Percentiles rank a stretch among this genome's conserved stretches.
Conservation (phyloP, 2,113 vertebrate genomes). For the Halcyon senegalensis region DNA sequence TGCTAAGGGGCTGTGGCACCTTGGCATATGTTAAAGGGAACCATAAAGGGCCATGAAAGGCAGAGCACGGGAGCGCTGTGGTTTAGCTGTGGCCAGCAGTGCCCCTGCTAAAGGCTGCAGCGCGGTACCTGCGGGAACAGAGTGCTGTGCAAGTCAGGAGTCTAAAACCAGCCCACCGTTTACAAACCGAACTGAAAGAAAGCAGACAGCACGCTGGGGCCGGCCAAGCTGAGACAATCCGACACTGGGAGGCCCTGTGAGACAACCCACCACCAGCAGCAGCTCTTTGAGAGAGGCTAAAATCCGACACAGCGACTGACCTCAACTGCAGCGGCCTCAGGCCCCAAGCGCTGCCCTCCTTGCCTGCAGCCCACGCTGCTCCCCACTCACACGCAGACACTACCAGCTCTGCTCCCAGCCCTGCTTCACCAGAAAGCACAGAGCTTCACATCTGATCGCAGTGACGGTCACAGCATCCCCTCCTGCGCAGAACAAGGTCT, state of each 20-base stretch:
- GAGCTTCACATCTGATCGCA: neutral
- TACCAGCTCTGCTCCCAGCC: neutral
- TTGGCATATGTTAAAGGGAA: neutral
- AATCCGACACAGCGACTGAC: neutral
- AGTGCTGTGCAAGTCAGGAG: neutral
- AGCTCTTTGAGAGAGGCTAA: neutral
- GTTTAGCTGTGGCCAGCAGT: neutral
- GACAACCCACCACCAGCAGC: neutral
- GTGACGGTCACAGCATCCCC: neutral
- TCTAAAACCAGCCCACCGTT: neutral
- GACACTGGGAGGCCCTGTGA: neutral
- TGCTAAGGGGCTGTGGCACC: neutral
- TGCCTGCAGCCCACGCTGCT: neutral
- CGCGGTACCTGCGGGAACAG: neutral
- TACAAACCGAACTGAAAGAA: neutral
- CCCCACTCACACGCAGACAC: rapidly evolving
- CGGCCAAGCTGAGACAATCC: neutral
- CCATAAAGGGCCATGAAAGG: neutral
- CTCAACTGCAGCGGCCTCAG: neutral
- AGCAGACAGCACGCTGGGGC: neutral
- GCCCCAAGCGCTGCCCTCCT: neutral
- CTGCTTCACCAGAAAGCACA: neutral
- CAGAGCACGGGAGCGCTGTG: neutral
- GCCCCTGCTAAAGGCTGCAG: neutral
- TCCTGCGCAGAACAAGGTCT: neutral